phyloP scores from a whole-genome alignment of 2,797 vertebrate genomes.

The Crocodylus rhombifer region DNA sequence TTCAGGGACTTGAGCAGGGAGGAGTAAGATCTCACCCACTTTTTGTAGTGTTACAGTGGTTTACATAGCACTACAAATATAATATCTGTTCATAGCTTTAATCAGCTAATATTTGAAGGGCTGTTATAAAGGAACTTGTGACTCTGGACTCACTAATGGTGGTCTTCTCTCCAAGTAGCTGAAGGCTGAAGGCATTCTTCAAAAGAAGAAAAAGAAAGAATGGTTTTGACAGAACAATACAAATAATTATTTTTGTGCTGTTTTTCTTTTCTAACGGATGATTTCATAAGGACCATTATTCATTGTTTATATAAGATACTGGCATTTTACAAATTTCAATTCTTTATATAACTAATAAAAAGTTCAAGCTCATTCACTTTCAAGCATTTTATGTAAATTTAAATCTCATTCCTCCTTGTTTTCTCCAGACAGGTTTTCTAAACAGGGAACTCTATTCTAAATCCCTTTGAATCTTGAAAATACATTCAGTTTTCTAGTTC shows the following conservation, averaged over 20 bases:
- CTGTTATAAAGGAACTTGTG: not conserved
- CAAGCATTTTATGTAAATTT: not conserved
- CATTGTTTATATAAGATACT: not conserved
- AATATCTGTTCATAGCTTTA: too few relatives aligned
- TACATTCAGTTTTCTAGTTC: not conserved
- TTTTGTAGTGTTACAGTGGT: too few relatives aligned
- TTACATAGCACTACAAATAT: too few relatives aligned
- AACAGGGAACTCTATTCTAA: not conserved
- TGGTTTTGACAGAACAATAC: not conserved
- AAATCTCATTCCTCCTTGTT: not conserved
- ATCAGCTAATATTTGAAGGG: not conserved
- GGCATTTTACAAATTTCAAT: not conserved
- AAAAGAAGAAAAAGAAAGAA: constrained; percentile 32
- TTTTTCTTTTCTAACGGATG: constrained; percentile 7
- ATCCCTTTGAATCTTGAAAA: not conserved
- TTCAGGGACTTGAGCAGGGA: too few relatives aligned
- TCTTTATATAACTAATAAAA: not conserved
- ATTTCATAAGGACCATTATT: not conserved
- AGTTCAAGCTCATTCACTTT: not conserved
- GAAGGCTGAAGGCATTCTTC: constrained; percentile 19
- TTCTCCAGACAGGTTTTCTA: not conserved
- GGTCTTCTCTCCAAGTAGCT: constrained; percentile 33
- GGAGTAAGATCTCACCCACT: too few relatives aligned
- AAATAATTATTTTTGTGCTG: constrained; percentile 35
- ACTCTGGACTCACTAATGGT: not conserved